Conservation (phyloP, 2,888 invertebrate species). For the Zygaena filipendulae region DNA sequence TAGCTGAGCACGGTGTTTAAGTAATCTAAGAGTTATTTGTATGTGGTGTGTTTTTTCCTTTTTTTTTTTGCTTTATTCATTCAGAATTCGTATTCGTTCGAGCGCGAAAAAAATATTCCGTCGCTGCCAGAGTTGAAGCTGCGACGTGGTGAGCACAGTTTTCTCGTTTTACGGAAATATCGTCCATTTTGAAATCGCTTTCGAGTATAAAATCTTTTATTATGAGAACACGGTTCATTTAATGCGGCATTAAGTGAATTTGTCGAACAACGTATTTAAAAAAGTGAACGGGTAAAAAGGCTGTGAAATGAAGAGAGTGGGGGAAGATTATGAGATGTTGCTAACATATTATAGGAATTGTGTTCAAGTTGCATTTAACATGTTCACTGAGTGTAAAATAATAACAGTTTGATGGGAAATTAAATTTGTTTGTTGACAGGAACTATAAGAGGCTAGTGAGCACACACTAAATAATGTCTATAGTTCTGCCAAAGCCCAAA, state of each 20-base stretch:
- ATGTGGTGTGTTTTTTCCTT: too few relatives aligned
- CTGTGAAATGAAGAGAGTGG: constrained; percentile 38
- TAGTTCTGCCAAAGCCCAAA: too few relatives aligned
- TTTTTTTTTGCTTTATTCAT: constrained; percentile 30
- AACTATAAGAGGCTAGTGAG: too few relatives aligned
- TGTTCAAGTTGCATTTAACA: constrained; percentile 30
- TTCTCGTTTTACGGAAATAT: constrained; percentile 47
- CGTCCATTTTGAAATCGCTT: constrained; percentile 56
- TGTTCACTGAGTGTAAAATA: constrained; percentile 25
- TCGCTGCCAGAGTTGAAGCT: constrained; percentile 30
- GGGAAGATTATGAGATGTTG: constrained; percentile 29
- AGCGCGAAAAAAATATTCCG: constrained; percentile 39
- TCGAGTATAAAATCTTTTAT: constrained; percentile 64
- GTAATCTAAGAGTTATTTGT: constrained; percentile 35
- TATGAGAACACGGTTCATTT: constrained; percentile 64
- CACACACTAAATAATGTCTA: too few relatives aligned
- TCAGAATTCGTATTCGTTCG: constrained; percentile 26
- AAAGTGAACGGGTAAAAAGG: constrained; percentile 54
- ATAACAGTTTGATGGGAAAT: too few relatives aligned
- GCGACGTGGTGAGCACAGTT: constrained; percentile 31
- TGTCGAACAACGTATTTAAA: constrained; percentile 63
- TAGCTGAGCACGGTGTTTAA: constrained; percentile 25
- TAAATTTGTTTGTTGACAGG: too few relatives aligned
- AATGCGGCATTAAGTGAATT: constrained; percentile 65
- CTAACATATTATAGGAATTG: constrained; percentile 26